Base-by-base conservation (phyloP, 2,113 vertebrate genomes). In the Dissostichus mawsoni region DNA sequence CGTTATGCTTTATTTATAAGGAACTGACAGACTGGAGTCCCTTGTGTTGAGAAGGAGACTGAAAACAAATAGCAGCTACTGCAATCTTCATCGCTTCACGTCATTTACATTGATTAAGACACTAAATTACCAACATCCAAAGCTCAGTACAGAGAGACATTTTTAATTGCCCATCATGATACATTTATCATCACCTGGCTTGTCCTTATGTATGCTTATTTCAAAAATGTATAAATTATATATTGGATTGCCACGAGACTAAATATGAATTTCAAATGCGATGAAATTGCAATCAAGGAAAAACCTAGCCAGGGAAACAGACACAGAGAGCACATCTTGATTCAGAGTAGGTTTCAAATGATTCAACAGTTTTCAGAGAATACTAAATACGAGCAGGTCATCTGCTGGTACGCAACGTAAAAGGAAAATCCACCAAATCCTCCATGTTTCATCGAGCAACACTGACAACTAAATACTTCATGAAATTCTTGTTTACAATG, bases 131-230 rank as follows among this genome's bases (percentile, higher is more conserved):
- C 61, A 53, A 76, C 48, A 63, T 65, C 61, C 53, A 72, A n/a
- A 68, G 76, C 64, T 73, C 48, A 59, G 68, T 55, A 58, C 78
- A 85, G 33, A 58, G 72, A 80, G 67, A 80, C 20, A 70, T 74
- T 61, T 84, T 84, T 71, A 73, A 80, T 80, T 69, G 63, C 29
- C 64, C 53, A 86, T 81, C 68, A 73, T 14, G 52, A 78, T 70
- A 56, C 64, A 81, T 81, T 88, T 63, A 68, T 25, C 16, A 5
- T 74, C 69, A n/a, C 9, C 11, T 68, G 14, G 61, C 62, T 79
- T 68, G 55, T 82, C 75, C 76, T 84, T 82, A 69, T 48, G 74
- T 76, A 41, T 80, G 29, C 57, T 74, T 83, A 83, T 82, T 83
- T 78, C 64, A 69, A 53, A 78, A 67, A 82, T 87, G 50, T 59